These are phyloP conservation scores for Pagrus major DNA, from an alignment of 2,113 vertebrate species.

Conservation along the genomic window DNA sequence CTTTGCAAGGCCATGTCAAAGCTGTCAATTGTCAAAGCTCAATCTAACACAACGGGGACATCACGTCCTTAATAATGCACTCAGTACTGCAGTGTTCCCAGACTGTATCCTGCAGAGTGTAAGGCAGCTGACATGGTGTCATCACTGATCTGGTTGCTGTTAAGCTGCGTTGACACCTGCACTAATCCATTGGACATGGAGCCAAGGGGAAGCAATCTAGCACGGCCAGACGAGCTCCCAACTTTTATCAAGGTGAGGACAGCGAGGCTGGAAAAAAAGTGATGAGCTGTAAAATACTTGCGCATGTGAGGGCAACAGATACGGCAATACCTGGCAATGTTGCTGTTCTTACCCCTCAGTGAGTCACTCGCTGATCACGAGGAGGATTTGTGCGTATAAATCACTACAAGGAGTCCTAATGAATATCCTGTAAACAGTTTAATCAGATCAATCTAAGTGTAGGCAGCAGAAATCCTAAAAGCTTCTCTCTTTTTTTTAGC, in stretches of 20 bases:
- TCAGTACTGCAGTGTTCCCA: conserved; percentile 15
- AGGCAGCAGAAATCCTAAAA: conserved; percentile 28
- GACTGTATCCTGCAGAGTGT: conserved; percentile 43
- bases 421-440: conserved; percentile 25
- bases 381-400: neutral
- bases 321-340: neutral
- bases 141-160: conserved; percentile 71
- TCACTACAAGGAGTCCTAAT: neutral
- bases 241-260: conserved; percentile 49
- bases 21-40: neutral
- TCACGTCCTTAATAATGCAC: conserved; percentile 1
- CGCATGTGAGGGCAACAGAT: neutral
- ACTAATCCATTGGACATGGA: conserved; percentile 78
- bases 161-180: conserved; percentile 76
- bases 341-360: neutral
- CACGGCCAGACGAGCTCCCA: conserved; percentile 35
- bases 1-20: too few species aligned
- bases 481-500: conserved; percentile 18
- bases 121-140: conserved; percentile 68
- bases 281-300: conserved; percentile 26
- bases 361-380: neutral
- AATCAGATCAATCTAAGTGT: conserved; percentile 27
- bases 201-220: conserved; percentile 60
- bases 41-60: neutral
- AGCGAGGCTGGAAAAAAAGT: conserved; percentile 11